These are phyloP conservation scores for Taenaris catops DNA, from an alignment of 2,888 invertebrate species.

Conservation along the genomic window DNA sequence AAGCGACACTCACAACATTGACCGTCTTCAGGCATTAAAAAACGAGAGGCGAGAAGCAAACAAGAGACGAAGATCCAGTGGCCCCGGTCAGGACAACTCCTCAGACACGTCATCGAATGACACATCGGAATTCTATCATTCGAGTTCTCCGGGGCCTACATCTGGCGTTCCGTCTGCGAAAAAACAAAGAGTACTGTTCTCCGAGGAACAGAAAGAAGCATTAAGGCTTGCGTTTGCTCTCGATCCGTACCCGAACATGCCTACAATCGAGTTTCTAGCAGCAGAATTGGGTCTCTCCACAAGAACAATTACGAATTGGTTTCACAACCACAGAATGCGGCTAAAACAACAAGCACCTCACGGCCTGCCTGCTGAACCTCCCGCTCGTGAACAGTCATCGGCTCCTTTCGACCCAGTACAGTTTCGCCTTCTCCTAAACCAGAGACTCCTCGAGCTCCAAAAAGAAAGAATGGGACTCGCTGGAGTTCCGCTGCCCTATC, in stretches of 20 bases:
- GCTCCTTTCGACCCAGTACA: constrained; percentile 95
- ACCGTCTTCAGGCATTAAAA: constrained; percentile 93
- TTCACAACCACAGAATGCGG: constrained; percentile 99
- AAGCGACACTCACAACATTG: constrained; percentile 96
- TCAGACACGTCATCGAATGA: constrained; percentile 94
- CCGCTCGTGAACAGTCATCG: constrained; percentile 85
- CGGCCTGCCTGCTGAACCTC: constrained; percentile 86
- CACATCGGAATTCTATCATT: constrained; percentile 93
- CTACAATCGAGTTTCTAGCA: constrained; percentile 97
- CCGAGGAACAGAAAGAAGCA: constrained; percentile 99
- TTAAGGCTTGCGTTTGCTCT: constrained; percentile 95
- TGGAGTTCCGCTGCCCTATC: constrained; percentile 87
- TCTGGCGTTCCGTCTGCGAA: constrained; percentile 91
- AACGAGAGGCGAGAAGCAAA: constrained; percentile 95
- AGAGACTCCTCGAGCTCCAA: constrained; percentile 92
- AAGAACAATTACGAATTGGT: constrained; percentile 99
- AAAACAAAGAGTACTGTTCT: constrained; percentile 97
- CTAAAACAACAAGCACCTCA: constrained; percentile 95
- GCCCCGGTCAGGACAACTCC: constrained; percentile 91
- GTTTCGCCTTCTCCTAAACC: constrained; percentile 92
- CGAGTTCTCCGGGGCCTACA: constrained; percentile 88
- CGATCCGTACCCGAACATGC: constrained; percentile 98
- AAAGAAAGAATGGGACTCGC: constrained; percentile 90
- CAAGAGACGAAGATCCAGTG: constrained; percentile 91
- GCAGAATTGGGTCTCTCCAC: constrained; percentile 94